Percentiles rank a stretch among this genome's conserved stretches.
phyloP scores from a whole-genome alignment of 2,797 vertebrate species.

The Tokudaia tokunoshimensis region DNA sequence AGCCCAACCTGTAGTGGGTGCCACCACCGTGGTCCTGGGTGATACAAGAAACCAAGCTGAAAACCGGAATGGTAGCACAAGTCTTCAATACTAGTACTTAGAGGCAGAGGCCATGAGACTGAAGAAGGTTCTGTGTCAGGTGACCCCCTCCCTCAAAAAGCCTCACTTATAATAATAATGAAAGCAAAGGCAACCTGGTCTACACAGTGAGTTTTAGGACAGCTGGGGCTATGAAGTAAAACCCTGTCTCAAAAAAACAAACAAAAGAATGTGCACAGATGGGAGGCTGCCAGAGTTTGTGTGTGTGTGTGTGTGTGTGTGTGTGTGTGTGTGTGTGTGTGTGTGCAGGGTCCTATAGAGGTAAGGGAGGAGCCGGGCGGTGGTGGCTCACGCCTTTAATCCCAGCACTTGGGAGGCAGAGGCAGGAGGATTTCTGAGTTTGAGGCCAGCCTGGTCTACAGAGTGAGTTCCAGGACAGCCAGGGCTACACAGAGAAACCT shows the following conservation, averaged over 20 bases:
- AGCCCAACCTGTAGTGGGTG: neutral
- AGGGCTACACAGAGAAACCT: too few relatives aligned
- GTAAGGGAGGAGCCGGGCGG: neutral
- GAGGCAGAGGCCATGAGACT: neutral
- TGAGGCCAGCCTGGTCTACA: too few relatives aligned
- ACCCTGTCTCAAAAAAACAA: neutral
- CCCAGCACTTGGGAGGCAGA: too few relatives aligned
- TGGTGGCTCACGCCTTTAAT: too few relatives aligned
- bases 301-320: too few relatives aligned
- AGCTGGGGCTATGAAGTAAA: neutral
- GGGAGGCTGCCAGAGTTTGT: neutral
- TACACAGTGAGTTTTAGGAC: neutral
- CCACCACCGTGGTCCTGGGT: neutral
- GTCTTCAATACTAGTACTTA: neutral
- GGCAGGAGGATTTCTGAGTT: too few relatives aligned
- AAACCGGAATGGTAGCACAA: neutral
- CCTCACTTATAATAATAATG: neutral
- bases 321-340: too few relatives aligned
- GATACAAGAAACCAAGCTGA: neutral
- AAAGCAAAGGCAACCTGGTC: neutral
- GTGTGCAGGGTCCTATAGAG: neutral
- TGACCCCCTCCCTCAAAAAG: neutral
- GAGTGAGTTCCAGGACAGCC: too few relatives aligned
- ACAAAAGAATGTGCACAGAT: neutral
- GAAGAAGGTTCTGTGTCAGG: neutral